A percentile compares a stretch with the other conserved stretches of the same genome.
Evolutionary conservation across 53 echinoderm and acorn worm genomes (phyloP).

Genomic region (Arbacia lixula): DNA sequence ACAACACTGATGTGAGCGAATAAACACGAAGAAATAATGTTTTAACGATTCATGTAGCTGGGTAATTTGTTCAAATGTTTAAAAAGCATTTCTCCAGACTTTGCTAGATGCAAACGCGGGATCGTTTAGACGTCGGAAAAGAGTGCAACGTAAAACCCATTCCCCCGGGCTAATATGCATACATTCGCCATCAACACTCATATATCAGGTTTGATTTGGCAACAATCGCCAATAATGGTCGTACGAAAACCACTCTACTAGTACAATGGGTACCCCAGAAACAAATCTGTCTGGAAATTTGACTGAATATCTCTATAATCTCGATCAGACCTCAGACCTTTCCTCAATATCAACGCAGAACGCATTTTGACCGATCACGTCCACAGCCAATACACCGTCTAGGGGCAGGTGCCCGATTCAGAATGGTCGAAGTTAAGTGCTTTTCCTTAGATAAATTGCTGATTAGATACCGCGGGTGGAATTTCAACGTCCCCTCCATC

Average conservation of each 20-base stretch:
- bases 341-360: conserved; percentile 1
- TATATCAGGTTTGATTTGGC: conserved; percentile 26
- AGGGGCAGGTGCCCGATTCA: conserved; percentile 34
- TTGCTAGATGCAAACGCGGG: too few species aligned
- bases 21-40: too few species aligned
- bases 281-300: conserved; percentile 34
- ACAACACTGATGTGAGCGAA: too few species aligned
- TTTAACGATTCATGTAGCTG: too few species aligned
- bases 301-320: conserved; percentile 11
- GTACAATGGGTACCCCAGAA: conserved; percentile 1
- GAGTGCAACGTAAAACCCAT: conserved; percentile 12
- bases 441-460: conserved; percentile 57
- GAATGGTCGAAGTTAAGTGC: conserved; percentile 34
- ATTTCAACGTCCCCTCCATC: conserved; percentile 49
- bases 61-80: too few species aligned
- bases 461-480: conserved; percentile 43
- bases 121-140: too few species aligned
- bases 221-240: conserved; percentile 33
- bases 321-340: too few species aligned
- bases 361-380: conserved; percentile 27
- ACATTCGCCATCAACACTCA: conserved; percentile 28
- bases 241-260: background rate
- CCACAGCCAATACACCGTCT: background rate
- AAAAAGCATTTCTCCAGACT: too few species aligned
- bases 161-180: conserved; percentile 47